Conservation (phyloP, 2,113 vertebrate species). For the Ophthalmolycus amberensis region DNA sequence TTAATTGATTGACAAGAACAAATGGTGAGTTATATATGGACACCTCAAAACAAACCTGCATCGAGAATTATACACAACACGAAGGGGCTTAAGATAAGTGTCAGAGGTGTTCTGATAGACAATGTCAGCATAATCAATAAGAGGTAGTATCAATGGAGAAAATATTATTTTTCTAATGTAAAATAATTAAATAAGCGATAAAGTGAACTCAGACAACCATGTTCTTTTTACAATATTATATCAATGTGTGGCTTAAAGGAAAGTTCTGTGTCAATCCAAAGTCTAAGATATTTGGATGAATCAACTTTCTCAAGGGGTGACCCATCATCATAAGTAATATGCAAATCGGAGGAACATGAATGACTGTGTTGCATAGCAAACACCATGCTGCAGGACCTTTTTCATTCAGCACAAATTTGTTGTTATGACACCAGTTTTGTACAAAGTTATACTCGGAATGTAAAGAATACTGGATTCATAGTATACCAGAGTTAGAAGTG, state of each 20-base stretch:
- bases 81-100: background rate
- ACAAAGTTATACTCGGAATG: background rate
- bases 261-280: background rate
- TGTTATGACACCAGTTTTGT: background rate
- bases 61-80: background rate
- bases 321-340: slow-evolving; percentile 1
- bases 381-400: background rate
- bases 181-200: background rate
- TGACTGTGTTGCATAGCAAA: background rate
- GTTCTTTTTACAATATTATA: background rate
- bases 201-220: background rate
- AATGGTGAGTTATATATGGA: background rate
- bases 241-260: slow-evolving; percentile 4
- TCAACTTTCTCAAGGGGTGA: background rate
- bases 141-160: background rate
- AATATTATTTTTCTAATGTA: background rate
- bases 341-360: background rate
- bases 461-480: background rate
- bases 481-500: background rate
- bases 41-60: background rate
- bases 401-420: background rate
- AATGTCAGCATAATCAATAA: background rate
- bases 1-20: background rate
- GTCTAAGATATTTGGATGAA: background rate
- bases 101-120: background rate